A percentile compares a stretch with the other conserved stretches of the same genome.
Conservation (phyloP, 2,888 invertebrate species). For the Timandra comae region DNA sequence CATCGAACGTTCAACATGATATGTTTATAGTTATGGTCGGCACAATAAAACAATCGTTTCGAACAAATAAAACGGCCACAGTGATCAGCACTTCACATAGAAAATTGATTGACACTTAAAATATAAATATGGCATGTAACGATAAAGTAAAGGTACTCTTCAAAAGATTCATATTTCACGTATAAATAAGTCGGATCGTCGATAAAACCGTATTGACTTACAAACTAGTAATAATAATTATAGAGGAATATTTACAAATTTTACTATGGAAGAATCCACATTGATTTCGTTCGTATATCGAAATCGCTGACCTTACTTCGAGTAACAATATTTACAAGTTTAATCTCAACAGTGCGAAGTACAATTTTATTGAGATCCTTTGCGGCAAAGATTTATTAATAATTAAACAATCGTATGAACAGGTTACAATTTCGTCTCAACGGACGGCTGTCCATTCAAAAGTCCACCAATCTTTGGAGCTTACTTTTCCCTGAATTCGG, state of each 20-base stretch:
- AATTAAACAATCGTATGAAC: constrained; percentile 47
- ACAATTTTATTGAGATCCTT: constrained; percentile 54
- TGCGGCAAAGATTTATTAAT: constrained; percentile 40
- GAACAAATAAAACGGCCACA: constrained; percentile 34
- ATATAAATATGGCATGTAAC: constrained; percentile 75
- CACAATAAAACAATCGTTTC: constrained; percentile 28
- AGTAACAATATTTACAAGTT: constrained; percentile 69
- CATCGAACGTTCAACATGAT: constrained; percentile 37
- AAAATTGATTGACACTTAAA: constrained; percentile 61
- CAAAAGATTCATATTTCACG: constrained; percentile 70
- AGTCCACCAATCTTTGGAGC: constrained; percentile 28
- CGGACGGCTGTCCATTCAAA: constrained; percentile 14
- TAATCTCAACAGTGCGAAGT: constrained; percentile 54
- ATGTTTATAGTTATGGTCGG: constrained; percentile 43
- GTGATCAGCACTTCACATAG: constrained; percentile 37
- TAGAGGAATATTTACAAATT: constrained; percentile 74
- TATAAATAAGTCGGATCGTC: constrained; percentile 68
- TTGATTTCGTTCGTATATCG: constrained; percentile 44
- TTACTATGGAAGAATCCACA: constrained; percentile 70
- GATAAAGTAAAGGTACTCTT: constrained; percentile 68
- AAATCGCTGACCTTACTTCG: constrained; percentile 53
- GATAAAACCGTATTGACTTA: constrained; percentile 62
- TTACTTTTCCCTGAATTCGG: constrained; percentile 72
- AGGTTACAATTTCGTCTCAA: constrained; percentile 11
- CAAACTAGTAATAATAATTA: constrained; percentile 38